Percentiles rank a stretch among this genome's conserved stretches.
These are phyloP conservation scores for Ammodytes marinus DNA, from an alignment of 2,113 vertebrate species.

Conservation along the genomic window DNA sequence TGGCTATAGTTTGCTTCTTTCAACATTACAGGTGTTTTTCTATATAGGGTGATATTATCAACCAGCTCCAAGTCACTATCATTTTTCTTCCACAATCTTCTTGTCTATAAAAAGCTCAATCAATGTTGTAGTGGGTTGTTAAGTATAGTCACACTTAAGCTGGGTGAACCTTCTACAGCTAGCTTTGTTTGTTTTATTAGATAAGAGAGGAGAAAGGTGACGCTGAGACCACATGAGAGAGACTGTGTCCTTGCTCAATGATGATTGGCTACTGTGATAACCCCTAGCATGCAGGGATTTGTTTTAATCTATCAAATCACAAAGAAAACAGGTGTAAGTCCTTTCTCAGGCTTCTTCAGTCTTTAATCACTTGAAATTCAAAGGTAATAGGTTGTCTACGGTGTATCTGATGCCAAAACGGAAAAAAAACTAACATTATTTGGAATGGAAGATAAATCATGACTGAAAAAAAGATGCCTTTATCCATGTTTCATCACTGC, in stretches of 20 bases:
- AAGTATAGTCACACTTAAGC: too few relatives aligned
- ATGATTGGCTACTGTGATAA: too few relatives aligned
- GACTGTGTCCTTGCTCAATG: too few relatives aligned
- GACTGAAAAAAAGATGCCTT: background rate
- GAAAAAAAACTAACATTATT: background rate
- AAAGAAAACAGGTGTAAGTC: background rate
- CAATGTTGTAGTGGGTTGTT: background rate
- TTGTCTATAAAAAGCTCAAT: background rate
- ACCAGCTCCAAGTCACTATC: background rate
- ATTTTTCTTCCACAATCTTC: background rate
- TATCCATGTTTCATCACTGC: background rate
- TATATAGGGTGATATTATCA: background rate
- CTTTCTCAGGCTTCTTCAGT: background rate
- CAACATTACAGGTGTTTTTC: conserved; percentile 2
- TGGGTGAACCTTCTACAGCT: too few relatives aligned
- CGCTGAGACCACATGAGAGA: background rate
- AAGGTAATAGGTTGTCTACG: background rate
- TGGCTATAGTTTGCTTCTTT: conserved; percentile 2
- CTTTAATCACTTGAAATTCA: background rate
- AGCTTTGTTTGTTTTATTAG: too few relatives aligned
- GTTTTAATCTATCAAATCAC: background rate
- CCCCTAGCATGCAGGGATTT: too few relatives aligned
- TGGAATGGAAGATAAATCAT: background rate
- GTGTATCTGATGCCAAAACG: background rate
- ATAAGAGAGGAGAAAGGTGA: background rate